These are phyloP conservation scores for Periplaneta americana DNA, from an alignment of 1,140 invertebrate genomes.

Conservation along the genomic window DNA sequence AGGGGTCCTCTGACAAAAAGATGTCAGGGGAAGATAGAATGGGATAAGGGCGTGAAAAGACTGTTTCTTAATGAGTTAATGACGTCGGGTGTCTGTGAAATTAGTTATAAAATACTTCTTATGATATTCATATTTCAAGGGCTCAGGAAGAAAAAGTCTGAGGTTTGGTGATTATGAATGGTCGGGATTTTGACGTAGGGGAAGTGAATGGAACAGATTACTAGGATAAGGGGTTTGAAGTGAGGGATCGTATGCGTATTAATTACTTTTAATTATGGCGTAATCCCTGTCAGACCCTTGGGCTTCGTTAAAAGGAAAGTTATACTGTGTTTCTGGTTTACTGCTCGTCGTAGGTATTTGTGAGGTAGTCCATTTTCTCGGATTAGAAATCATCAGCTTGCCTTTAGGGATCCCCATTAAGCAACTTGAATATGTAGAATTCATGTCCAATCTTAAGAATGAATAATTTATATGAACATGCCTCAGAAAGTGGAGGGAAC, in stretches of 20 bases:
- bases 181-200: neutral
- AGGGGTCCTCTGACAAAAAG: neutral
- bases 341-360: no score
- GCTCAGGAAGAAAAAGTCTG: neutral
- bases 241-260: neutral
- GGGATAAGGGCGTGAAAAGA: neutral
- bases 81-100: neutral
- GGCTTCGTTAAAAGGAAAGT: neutral
- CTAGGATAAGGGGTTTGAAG: neutral
- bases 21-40: neutral
- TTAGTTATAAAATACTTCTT: neutral
- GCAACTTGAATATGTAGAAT: no score
- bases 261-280: neutral
- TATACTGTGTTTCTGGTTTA: neutral
- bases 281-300: neutral
- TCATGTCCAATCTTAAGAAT: no score
- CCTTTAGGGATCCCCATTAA: no score
- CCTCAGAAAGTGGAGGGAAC: no score
- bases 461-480: no score
- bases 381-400: no score
- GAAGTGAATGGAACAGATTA: neutral
- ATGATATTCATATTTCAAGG: neutral
- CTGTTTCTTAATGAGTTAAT: neutral
- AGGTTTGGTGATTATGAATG: neutral
- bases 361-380: no score